These are phyloP conservation scores for Megaceryle maxima DNA, from an alignment of 2,113 vertebrate species.

Conservation along the genomic window DNA sequence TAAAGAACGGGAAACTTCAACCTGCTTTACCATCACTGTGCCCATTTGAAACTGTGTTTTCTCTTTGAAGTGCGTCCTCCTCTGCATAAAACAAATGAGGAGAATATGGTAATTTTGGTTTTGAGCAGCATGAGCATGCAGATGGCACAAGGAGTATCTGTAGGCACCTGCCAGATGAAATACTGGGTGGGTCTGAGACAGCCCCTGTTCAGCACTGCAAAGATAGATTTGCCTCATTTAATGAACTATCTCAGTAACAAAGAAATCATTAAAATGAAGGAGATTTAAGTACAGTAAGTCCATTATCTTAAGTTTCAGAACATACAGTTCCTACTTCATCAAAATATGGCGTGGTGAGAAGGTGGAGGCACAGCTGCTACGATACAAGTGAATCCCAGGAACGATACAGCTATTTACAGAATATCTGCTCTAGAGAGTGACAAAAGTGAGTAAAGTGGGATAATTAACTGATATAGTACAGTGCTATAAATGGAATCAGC, in stretches of 20 bases:
- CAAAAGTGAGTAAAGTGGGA: background rate
- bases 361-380: background rate
- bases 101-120: background rate
- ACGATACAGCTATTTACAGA: background rate
- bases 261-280: background rate
- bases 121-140: background rate
- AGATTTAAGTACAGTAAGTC: background rate
- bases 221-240: background rate
- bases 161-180: slow-evolving; percentile 19
- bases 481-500: background rate
- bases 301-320: slow-evolving; percentile 7
- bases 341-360: background rate
- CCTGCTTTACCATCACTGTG: background rate
- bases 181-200: background rate
- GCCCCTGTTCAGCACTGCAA: background rate
- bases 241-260: background rate
- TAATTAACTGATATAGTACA: background rate
- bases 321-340: background rate
- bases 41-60: background rate
- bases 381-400: background rate
- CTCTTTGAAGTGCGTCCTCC: background rate
- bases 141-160: background rate
- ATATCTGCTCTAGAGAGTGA: background rate
- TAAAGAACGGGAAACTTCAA: background rate
- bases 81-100: background rate